Percentiles rank a stretch among this genome's conserved stretches.
These are phyloP conservation scores for Andrena flavipes DNA, from an alignment of 2,888 invertebrate genomes.

Conservation along the genomic window DNA sequence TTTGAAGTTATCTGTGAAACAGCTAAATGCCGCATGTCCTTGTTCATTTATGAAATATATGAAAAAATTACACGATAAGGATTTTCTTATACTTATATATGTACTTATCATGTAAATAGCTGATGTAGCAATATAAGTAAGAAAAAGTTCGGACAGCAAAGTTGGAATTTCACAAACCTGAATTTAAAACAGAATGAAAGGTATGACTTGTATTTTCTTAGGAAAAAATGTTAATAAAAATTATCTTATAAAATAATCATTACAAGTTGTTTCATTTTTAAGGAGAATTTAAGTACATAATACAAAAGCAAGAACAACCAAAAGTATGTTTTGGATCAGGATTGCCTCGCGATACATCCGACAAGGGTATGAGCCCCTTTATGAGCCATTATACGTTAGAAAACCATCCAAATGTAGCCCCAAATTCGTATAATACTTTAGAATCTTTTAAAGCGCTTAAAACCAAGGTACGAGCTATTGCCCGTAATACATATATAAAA, in stretches of 20 bases:
- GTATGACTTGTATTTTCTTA: background rate
- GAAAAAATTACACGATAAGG: background rate
- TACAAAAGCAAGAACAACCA: slow-evolving; percentile 73
- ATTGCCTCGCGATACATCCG: slow-evolving; percentile 73
- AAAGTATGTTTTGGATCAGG: slow-evolving; percentile 81
- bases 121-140: no score
- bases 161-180: background rate
- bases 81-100: background rate
- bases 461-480: slow-evolving; percentile 68
- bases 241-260: background rate
- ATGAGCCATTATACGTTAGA: slow-evolving; percentile 76
- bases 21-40: background rate
- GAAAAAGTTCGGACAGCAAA: no score
- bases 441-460: slow-evolving; percentile 74
- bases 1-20: slow-evolving; percentile 8
- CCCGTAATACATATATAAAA: background rate
- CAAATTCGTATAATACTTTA: slow-evolving; percentile 75
- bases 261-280: background rate
- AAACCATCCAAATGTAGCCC: slow-evolving; percentile 74
- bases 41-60: background rate
- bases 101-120: no score
- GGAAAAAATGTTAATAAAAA: background rate
- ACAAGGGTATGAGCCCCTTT: slow-evolving; percentile 74
- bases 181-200: slow-evolving; percentile 26
- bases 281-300: slow-evolving; percentile 77